A percentile compares a stretch with the other conserved stretches of the same genome.
phyloP scores from a whole-genome alignment of 2,797 vertebrate species.

The Acanthiza pusilla region DNA sequence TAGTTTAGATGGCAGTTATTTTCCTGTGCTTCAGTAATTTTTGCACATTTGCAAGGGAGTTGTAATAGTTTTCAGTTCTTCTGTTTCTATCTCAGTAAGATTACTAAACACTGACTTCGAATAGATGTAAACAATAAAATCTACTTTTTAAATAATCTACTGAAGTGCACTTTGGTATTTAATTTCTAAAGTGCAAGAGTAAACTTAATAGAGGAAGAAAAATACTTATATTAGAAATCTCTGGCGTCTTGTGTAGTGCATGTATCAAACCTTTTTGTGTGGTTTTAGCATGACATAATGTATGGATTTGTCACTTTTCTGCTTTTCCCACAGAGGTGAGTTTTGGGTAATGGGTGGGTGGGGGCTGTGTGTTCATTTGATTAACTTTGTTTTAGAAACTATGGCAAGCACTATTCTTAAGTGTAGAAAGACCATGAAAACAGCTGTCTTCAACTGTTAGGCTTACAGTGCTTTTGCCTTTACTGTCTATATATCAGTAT shows the following conservation, averaged over 20 bases:
- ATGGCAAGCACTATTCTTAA: background rate
- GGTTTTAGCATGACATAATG: background rate
- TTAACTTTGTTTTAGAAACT: background rate
- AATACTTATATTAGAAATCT: background rate
- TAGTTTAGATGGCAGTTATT: constrained; percentile 15
- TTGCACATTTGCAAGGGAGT: background rate
- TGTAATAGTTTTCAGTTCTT: background rate
- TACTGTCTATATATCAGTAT: background rate
- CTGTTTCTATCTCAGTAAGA: background rate
- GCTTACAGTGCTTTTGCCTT: background rate
- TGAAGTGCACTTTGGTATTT: background rate
- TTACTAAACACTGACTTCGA: background rate
- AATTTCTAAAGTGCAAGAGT: background rate
- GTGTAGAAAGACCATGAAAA: background rate
- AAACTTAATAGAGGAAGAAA: background rate
- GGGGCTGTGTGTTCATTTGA: background rate
- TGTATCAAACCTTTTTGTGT: background rate
- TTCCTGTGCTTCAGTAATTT: background rate
- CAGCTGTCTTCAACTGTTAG: background rate
- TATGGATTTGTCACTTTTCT: background rate
- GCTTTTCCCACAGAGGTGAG: background rate
- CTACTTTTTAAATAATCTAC: background rate
- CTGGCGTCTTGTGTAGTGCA: background rate
- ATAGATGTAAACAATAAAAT: background rate
- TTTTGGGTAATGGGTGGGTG: background rate